Evolutionary conservation across 1,140 invertebrate genomes (phyloP).

Genomic region (Orussus abietinus): DNA sequence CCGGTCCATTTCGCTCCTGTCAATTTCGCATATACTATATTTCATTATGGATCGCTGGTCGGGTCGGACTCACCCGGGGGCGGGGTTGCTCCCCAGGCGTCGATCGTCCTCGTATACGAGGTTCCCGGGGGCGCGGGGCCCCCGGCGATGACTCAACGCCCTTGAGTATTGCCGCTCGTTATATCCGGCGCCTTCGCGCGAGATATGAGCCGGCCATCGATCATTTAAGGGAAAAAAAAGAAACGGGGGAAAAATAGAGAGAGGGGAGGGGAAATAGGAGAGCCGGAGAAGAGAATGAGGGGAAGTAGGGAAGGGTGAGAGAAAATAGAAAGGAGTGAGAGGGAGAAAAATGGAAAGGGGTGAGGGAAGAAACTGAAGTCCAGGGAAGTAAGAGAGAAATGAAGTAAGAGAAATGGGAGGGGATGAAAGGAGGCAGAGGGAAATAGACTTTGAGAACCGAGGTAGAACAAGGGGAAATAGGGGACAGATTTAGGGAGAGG

Average conservation of each 20-base stretch:
- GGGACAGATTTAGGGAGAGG: neutral
- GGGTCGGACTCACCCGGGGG: too few species aligned
- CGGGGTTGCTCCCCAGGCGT: conserved; percentile 25
- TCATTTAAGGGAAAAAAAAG: conserved; percentile 1
- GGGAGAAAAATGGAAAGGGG: neutral
- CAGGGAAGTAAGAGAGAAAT: neutral
- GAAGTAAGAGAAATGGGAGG: neutral
- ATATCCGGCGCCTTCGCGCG: neutral
- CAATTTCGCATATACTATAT: conserved; percentile 42
- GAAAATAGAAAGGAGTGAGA: neutral
- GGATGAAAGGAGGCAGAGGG: neutral
- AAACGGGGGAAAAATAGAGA: neutral
- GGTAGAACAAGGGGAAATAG: neutral
- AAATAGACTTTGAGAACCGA: too few species aligned
- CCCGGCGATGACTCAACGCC: conserved; percentile 9
- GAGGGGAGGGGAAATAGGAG: neutral
- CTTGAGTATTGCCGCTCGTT: conserved; percentile 1
- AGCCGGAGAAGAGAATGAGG: neutral
- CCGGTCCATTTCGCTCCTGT: conserved; percentile 37
- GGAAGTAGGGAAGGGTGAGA: neutral
- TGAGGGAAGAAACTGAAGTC: neutral
- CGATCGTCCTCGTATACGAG: conserved; percentile 32
- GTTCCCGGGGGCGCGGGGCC: conserved; percentile 12
- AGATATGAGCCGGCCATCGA: neutral
- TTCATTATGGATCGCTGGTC: conserved; percentile 39